Percentiles rank a stretch among this genome's conserved stretches.
Evolutionary conservation across 2,113 vertebrate genomes (phyloP).

Genomic region (Lophura nycthemera): DNA sequence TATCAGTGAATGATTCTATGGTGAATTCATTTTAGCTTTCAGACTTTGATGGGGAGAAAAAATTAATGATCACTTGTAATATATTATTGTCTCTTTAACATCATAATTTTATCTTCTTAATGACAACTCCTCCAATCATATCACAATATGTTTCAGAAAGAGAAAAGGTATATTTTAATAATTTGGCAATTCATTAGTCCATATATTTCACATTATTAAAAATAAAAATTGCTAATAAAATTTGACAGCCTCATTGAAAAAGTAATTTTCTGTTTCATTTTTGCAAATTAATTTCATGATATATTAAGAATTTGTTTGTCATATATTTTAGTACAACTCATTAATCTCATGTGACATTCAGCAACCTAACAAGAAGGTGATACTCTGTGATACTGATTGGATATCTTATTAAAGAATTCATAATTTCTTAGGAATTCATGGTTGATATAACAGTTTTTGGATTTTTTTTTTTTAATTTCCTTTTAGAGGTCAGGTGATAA

Average conservation of each 20-base stretch:
- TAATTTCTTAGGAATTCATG: background rate
- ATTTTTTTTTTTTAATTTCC: background rate
- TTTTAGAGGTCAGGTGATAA: background rate
- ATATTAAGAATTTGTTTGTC: slow-evolving; percentile 61
- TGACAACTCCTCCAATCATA: background rate
- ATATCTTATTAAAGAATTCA: slow-evolving; percentile 19
- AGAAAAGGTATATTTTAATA: background rate
- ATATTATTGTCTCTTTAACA: background rate
- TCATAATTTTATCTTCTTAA: background rate
- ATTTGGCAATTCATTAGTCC: too few species aligned
- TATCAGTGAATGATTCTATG: background rate
- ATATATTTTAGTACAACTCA: slow-evolving; percentile 27
- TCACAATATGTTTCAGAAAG: background rate
- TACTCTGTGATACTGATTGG: background rate
- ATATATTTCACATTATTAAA: slow-evolving; percentile 38
- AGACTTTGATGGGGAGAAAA: background rate
- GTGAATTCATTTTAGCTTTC: background rate
- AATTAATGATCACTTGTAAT: background rate
- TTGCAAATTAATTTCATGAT: slow-evolving; percentile 50
- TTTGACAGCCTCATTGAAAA: slow-evolving; percentile 53
- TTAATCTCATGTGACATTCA: slow-evolving; percentile 38
- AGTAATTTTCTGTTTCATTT: slow-evolving; percentile 60
- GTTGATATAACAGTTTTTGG: background rate
- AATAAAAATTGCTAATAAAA: slow-evolving; percentile 46
- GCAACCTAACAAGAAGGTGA: slow-evolving; percentile 28